These are phyloP conservation scores for Dicaeum eximium DNA, from an alignment of 2,113 vertebrate species.

Conservation along the genomic window DNA sequence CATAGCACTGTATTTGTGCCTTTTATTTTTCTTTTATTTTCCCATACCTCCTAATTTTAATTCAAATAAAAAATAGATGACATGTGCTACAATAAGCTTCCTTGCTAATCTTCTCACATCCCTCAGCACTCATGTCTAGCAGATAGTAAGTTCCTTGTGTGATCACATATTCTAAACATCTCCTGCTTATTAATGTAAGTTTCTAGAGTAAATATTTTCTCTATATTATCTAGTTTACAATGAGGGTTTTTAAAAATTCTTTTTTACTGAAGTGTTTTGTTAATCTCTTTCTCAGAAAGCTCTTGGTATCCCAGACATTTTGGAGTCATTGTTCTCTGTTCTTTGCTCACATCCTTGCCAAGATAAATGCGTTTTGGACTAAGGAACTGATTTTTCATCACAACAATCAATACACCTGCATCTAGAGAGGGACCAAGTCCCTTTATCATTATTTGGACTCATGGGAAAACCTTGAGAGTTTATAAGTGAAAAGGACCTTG, in stretches of 20 bases:
- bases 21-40: not conserved
- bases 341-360: not conserved
- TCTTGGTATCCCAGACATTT: not conserved
- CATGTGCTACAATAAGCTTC: not conserved
- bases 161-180: not conserved
- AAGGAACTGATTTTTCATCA: not conserved
- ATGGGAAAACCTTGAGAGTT: not conserved
- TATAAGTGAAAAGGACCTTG: not conserved
- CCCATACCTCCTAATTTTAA: not conserved
- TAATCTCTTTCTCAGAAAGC: not conserved
- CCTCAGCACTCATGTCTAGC: not conserved
- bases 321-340: not conserved
- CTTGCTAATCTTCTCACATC: not conserved
- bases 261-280: not conserved
- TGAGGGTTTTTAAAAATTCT: rapidly evolving
- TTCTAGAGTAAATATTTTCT: not conserved
- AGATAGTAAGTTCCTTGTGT: not conserved
- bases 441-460: not conserved
- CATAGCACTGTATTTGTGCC: not conserved
- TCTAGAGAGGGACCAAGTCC: not conserved
- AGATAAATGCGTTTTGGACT: not conserved
- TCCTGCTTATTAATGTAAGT: not conserved
- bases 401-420: not conserved
- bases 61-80: conserved; percentile 5
- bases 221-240: not conserved